Evolutionary conservation across 1,140 invertebrate species (phyloP).

Genomic region (Sarcophaga bullata): DNA sequence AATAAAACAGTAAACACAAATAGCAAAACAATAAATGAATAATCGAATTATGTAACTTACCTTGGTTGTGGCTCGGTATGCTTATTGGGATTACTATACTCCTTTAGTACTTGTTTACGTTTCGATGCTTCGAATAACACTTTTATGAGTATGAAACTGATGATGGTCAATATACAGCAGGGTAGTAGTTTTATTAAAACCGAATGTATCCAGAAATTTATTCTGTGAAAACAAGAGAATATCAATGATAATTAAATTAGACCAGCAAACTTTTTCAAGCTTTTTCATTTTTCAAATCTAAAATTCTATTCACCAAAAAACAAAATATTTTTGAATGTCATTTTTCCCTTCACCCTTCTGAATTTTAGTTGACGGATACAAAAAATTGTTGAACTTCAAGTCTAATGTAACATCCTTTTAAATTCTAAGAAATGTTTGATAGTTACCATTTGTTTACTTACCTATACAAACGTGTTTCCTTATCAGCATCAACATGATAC

Average conservation of each 20-base stretch:
- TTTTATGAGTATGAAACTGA: constrained; percentile 82
- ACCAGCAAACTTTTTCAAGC: no score
- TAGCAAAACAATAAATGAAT: not conserved
- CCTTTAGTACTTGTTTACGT: constrained; percentile 74
- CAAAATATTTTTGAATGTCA: not conserved
- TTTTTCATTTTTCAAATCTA: no score
- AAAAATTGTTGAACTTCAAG: no score
- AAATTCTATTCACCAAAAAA: not conserved
- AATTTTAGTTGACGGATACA: no score
- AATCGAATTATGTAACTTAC: not conserved
- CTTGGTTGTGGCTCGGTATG: constrained; percentile 39
- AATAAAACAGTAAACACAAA: not conserved
- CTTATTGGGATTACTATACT: constrained; percentile 67
- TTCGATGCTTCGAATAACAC: constrained; percentile 77
- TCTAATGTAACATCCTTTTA: no score
- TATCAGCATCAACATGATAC: constrained; percentile 75
- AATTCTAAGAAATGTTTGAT: no score
- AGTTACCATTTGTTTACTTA: constrained; percentile 41
- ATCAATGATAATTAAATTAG: not conserved
- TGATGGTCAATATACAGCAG: constrained; percentile 83
- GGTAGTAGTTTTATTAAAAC: constrained; percentile 88
- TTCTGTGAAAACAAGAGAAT: constrained; percentile 52
- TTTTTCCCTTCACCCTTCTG: no score
- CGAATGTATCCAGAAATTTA: constrained; percentile 90
- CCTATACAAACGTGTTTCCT: constrained; percentile 70